A percentile compares a stretch with the other conserved stretches of the same genome.
Conservation (phyloP, 2,888 invertebrate genomes). For the Zygothrica quintamaculata region DNA sequence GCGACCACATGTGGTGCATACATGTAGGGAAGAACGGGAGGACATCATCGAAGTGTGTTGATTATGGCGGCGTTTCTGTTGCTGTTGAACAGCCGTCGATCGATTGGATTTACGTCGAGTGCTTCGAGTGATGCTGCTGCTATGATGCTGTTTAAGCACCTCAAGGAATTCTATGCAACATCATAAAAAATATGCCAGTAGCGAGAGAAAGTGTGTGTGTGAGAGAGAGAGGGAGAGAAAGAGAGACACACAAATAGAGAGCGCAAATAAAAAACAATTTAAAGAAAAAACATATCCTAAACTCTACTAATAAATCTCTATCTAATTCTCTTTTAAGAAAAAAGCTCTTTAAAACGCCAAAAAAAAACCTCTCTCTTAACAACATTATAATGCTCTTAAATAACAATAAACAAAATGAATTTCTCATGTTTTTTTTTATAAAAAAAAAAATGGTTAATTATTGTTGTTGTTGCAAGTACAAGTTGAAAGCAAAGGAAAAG, state of each 20-base stretch:
- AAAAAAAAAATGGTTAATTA: too few species aligned
- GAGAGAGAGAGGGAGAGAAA: constrained; percentile 29
- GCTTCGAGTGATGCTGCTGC: too few species aligned
- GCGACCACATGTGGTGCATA: constrained; percentile 73
- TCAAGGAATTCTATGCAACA: too few species aligned
- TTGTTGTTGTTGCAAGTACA: constrained; percentile 41
- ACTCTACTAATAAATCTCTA: constrained; percentile 2
- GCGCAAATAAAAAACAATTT: constrained; percentile 32
- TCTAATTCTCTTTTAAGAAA: constrained; percentile 24
- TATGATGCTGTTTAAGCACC: too few species aligned
- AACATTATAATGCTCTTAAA: not conserved
- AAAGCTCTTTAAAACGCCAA: constrained; percentile 53
- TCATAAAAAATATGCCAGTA: too few species aligned
- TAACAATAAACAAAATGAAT: too few species aligned
- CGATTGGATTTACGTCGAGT: constrained; percentile 53
- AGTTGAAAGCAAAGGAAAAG: constrained; percentile 56
- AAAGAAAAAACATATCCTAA: constrained; percentile 17
- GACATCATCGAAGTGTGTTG: constrained; percentile 18
- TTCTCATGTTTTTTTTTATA: too few species aligned
- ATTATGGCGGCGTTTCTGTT: constrained; percentile 47
- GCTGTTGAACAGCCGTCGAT: constrained; percentile 43
- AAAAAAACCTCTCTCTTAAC: constrained; percentile 6
- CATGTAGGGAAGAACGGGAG: constrained; percentile 42
- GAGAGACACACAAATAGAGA: constrained; percentile 46
- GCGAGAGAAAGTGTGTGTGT: not conserved